Evolutionary conservation across 1,140 invertebrate species (phyloP).

Genomic region (Drosophila fuyamai): DNA sequence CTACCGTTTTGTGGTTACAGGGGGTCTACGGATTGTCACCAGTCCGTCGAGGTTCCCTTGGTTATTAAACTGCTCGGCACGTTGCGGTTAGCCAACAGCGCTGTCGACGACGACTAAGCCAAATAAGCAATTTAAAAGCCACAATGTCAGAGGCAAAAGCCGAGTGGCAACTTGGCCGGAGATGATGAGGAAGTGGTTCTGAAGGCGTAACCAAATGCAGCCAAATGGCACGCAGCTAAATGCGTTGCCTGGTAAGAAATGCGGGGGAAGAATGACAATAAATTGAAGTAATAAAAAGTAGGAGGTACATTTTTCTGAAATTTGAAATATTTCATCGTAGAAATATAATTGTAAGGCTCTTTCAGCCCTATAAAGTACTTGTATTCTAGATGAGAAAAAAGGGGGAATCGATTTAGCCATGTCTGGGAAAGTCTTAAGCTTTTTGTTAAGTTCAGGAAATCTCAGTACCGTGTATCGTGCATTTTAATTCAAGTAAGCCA

Average conservation of each 20-base stretch:
- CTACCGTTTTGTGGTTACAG: not conserved
- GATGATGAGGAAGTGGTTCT: slow-evolving; percentile 7
- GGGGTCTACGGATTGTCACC: slow-evolving; percentile 11
- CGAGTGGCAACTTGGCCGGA: slow-evolving; percentile 8
- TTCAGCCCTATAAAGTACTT: not conserved
- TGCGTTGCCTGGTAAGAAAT: not conserved
- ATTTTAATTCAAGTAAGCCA: too few relatives aligned
- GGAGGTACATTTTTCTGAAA: too few relatives aligned
- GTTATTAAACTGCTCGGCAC: slow-evolving; percentile 63
- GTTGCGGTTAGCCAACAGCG: slow-evolving; percentile 30
- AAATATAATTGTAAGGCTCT: not conserved
- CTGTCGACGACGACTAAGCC: slow-evolving; percentile 25
- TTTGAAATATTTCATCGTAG: not conserved
- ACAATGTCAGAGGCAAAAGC: slow-evolving; percentile 61
- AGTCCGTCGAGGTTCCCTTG: slow-evolving; percentile 38
- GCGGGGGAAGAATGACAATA: not conserved
- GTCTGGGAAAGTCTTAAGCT: too few relatives aligned
- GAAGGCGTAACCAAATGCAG: slow-evolving; percentile 6
- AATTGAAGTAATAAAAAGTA: not conserved
- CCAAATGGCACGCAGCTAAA: not conserved
- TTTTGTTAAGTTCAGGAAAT: too few relatives aligned
- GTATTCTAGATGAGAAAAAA: too few relatives aligned
- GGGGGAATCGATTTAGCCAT: too few relatives aligned
- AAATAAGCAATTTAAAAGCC: slow-evolving; percentile 75
- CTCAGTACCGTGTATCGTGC: too few relatives aligned